Percentiles rank a stretch among this genome's conserved stretches.
These are phyloP conservation scores for Hyalella azteca DNA, from an alignment of 2,888 invertebrate genomes.

Conservation along the genomic window DNA sequence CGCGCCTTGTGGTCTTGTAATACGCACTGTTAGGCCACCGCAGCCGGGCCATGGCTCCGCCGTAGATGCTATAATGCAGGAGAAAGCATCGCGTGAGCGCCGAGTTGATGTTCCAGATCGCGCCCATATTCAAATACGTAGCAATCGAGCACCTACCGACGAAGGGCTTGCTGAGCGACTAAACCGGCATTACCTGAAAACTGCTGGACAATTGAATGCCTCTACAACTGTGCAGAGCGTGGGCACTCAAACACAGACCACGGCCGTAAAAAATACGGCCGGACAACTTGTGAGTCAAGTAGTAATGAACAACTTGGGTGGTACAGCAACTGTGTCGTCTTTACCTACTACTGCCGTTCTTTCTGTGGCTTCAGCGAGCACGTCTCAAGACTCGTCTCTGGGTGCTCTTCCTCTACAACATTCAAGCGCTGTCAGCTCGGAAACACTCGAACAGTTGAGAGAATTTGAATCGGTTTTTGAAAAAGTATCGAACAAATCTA, in stretches of 20 bases:
- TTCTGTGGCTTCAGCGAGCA: constrained; percentile 43
- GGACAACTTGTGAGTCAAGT: constrained; percentile 57
- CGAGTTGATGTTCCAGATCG: constrained; percentile 3
- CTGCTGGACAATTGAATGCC: constrained; percentile 45
- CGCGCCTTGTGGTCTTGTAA: constrained; percentile 51
- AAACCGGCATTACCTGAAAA: constrained; percentile 54
- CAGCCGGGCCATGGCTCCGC: neutral
- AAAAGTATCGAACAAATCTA: constrained; percentile 68
- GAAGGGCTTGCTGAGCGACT: constrained; percentile 56
- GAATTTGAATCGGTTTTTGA: constrained; percentile 83
- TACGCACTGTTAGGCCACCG: constrained; percentile 53
- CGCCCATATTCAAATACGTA: constrained; percentile 22
- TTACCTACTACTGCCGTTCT: constrained; percentile 40
- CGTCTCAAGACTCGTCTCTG: constrained; percentile 43
- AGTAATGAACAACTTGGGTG: constrained; percentile 52
- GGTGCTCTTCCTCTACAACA: constrained; percentile 53
- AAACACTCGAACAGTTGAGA: constrained; percentile 76
- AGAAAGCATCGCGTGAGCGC: neutral
- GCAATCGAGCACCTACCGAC: constrained; percentile 33
- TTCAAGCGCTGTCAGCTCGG: constrained; percentile 70
- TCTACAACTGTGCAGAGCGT: constrained; percentile 57
- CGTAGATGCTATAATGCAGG: neutral
- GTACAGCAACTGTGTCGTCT: constrained; percentile 39
- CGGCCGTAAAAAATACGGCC: constrained; percentile 56
- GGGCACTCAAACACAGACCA: constrained; percentile 57